phyloP scores from a whole-genome alignment of 2,113 vertebrate species.

The Melanocharis versteri region DNA sequence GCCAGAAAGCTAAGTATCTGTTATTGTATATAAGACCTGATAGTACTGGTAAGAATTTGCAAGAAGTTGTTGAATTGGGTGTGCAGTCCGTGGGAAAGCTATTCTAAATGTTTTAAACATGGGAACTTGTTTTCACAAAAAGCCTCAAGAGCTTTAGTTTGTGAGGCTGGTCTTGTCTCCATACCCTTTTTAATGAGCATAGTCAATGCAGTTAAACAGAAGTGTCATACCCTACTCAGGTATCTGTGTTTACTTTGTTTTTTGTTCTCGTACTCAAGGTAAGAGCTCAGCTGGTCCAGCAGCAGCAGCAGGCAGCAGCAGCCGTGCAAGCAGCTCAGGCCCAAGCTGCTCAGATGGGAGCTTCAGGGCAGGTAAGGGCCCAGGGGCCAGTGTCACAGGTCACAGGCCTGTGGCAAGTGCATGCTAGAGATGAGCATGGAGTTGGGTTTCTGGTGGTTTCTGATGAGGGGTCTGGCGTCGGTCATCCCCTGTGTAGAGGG shows the following conservation, averaged over 20 bases:
- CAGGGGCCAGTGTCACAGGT: not conserved
- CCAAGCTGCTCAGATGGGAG: constrained; percentile 77
- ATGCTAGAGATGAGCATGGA: constrained; percentile 61
- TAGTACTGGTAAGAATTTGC: not conserved
- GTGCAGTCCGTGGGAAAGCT: not conserved
- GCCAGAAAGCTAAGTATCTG: not conserved
- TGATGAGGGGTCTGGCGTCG: not conserved
- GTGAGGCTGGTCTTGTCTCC: not conserved
- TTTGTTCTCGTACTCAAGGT: constrained; percentile 42
- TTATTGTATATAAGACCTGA: not conserved
- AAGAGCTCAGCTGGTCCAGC: constrained; percentile 74
- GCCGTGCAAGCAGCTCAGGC: constrained; percentile 65
- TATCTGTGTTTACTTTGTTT: not conserved
- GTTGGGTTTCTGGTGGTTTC: not conserved
- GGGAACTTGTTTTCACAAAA: not conserved
- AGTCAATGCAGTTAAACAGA: not conserved
- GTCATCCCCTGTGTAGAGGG: not conserved
- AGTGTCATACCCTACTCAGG: not conserved
- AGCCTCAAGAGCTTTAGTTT: not conserved
- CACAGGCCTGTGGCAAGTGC: constrained; percentile 29
- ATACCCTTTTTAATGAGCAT: not conserved
- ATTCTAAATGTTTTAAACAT: not conserved
- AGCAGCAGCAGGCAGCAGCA: constrained; percentile 66
- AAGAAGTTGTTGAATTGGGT: not conserved
- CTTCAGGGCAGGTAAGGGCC: constrained; percentile 85